These are phyloP conservation scores for Hermodice carunculata DNA, from an alignment of 2,888 invertebrate genomes.

Conservation along the genomic window DNA sequence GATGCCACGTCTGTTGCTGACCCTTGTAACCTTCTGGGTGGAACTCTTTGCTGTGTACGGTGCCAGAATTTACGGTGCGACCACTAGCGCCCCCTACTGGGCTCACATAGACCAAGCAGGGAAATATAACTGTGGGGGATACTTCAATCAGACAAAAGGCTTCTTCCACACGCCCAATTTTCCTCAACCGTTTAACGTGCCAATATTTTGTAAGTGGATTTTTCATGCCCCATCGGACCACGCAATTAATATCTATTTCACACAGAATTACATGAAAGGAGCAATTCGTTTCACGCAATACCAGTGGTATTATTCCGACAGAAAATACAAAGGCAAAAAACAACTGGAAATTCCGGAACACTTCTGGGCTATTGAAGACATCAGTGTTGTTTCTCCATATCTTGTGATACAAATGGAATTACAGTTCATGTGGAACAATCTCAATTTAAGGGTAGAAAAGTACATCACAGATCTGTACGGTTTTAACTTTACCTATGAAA, in stretches of 20 bases:
- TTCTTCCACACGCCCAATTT: conserved; percentile 85
- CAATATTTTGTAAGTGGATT: conserved; percentile 88
- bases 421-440: conserved; percentile 72
- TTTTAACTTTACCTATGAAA: conserved; percentile 93
- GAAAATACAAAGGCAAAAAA: conserved; percentile 43
- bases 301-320: conserved; percentile 52
- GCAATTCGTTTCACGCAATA: conserved; percentile 57
- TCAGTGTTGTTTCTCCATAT: conserved; percentile 76
- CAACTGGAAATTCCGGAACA: no score
- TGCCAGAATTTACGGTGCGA: no score
- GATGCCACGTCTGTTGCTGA: no score
- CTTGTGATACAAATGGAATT: conserved; percentile 84
- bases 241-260: conserved; percentile 87
- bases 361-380: no score
- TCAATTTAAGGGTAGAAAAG: conserved; percentile 85
- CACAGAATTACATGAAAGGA: conserved; percentile 82
- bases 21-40: no score
- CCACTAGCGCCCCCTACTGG: no score
- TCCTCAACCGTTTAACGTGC: conserved; percentile 84
- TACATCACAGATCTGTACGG: conserved; percentile 88
- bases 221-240: conserved; percentile 77
- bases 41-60: no score
- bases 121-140: conserved; percentile 58
- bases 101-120: no score
- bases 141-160: conserved; percentile 44